Evolutionary conservation across 2,113 vertebrate species (phyloP), one percentile per base, ranked within the genome.

Genomic region (Tenebrosternarchus preto): DNA sequence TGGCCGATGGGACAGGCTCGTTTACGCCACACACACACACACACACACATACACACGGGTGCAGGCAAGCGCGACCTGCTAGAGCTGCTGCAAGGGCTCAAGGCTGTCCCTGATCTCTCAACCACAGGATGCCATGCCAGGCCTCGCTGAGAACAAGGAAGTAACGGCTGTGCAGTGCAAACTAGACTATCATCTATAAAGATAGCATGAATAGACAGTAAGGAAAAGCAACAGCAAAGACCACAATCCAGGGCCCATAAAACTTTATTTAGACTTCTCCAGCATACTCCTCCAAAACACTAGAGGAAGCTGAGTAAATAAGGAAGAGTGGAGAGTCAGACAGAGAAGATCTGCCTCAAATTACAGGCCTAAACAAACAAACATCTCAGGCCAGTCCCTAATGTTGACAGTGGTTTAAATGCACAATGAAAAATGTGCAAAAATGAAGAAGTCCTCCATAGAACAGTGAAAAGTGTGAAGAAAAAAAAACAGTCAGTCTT

Each of bases 341-440:
- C 15, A 68, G 73, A 50, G 85, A 67, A 60, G 85, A 78, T 69
- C 73, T 77, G 57, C 73, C 16, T 25, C 33, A 83, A 84, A 81
- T 80, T n/a, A 6, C 73, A 50, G 84, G 53, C 27, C n/a, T 17
- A 15, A 27, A 17, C 24, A 12, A 56, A 22, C 29, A 61, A 20
- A 31, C 50, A 19, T 3, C 39, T 29, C 0, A 31, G 17, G 11
- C 27, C 22, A 63, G 16, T 43, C 16, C 20, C 2, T 64, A 64
- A 22, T 82, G 87, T 86, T 11, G 7, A 20, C 66, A 22, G 53
- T 27, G 17, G 24, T 25, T 72, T 72, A 4, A 27, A 73, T 5
- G 24, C 50, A 46, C 64, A 81, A 7, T 60, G 56, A 71, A 57
- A 24, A 7, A 59, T 2, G 16, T 39, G 5, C 19, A 6, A 6